Percentiles rank a stretch among this genome's conserved stretches.
These are phyloP conservation scores for Buteo buteo DNA, from an alignment of 2,113 vertebrate genomes.

Conservation along the genomic window DNA sequence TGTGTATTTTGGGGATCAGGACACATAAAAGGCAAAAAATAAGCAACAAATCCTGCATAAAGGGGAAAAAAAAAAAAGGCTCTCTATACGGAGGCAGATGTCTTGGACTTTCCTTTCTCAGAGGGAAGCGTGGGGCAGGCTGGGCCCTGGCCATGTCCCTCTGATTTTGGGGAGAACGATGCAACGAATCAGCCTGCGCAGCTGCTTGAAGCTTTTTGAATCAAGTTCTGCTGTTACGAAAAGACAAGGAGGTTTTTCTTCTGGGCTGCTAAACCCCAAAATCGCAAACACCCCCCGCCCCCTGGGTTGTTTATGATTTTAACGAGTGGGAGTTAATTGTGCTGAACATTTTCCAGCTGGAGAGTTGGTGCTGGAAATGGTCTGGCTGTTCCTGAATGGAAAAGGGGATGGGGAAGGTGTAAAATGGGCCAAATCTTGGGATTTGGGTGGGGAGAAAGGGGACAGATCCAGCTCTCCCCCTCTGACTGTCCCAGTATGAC, in stretches of 20 bases:
- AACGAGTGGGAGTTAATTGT: background rate
- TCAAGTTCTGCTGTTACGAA: background rate
- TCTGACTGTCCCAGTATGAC: background rate
- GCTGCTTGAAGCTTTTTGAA: background rate
- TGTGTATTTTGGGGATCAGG: too few species aligned
- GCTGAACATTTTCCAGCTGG: fast-evolving
- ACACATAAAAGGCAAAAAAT: background rate
- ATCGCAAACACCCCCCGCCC: background rate
- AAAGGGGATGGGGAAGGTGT: background rate
- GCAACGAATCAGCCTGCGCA: background rate
- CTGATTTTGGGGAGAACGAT: background rate
- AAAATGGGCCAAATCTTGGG: background rate
- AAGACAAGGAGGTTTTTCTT: background rate
- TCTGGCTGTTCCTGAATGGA: background rate
- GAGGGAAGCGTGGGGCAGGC: background rate
- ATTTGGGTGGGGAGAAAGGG: background rate
- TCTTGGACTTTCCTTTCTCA: background rate
- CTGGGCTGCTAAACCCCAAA: background rate
- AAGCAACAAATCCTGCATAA: background rate
- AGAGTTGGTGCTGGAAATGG: background rate
- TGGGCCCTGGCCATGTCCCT: background rate
- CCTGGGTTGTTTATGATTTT: background rate
- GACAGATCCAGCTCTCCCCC: background rate
- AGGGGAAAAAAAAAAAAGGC: background rate
- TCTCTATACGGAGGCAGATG: fast-evolving